Base-by-base conservation (phyloP, 2,113 vertebrate species). In the Xyliphius kryptos region DNA sequence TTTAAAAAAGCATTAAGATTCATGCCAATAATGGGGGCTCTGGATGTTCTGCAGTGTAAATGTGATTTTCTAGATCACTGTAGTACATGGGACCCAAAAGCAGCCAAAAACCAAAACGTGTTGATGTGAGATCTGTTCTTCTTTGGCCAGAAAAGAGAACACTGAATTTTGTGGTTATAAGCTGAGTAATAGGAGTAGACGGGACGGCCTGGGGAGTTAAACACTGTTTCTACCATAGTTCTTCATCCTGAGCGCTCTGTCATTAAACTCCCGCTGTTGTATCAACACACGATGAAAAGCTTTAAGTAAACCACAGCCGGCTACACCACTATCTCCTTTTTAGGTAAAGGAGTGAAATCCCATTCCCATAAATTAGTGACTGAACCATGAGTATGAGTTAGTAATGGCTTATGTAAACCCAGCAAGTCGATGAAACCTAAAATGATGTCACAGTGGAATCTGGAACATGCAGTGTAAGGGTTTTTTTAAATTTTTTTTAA, bases 241-340 rank as follows among this genome's bases (percentile, higher is more conserved):
- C 36, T 40, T 32, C 19, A 14, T 40, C 59, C 60, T 49, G 1
- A 22, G 21, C 54, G 52, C 56, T 48, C 60, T 67, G 53, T 75
- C 63, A 66, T 63, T 61, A 68, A 10, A 11, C 51, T 19, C 3
- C 41, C 58, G 41, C 67, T 47, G 58, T 62, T 65, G 53, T 21
- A 63, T 74, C 68, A 65, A 71, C 72, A 60, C 51, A 17, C 54
- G 11, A 55, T 41, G 14, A 52, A 71, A 54, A 60, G 44, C 26
- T 50, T 22, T 11, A 20, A 10, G 22, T 26, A 51, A 12, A 11
- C 8, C 21, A 19, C 68, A 67, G 44, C 19, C 59, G 38, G 1
- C 26, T 32, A 32, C 55, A 41, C 47, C 9, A 12, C 47, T 37
- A 38, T 58, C 44, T 58, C 67, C 50, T 66, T 66, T 69, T 73